phyloP scores from a whole-genome alignment of 2,888 invertebrate species.

The Pseudococcus longispinus region DNA sequence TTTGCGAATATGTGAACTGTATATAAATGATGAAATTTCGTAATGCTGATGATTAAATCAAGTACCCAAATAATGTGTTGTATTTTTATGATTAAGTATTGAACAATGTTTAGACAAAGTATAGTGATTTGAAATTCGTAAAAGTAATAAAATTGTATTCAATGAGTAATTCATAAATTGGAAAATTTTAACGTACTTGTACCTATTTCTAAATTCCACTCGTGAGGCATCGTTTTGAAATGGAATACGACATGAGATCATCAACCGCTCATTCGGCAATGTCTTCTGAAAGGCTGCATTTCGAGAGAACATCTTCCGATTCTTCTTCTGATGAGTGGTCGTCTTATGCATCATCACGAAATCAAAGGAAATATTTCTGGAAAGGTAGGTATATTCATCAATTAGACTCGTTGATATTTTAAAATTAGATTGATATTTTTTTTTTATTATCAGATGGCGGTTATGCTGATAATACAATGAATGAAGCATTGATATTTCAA shows the following conservation, averaged over 20 bases:
- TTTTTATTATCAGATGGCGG: background rate
- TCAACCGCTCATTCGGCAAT: background rate
- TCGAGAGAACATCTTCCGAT: background rate
- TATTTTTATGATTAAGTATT: background rate
- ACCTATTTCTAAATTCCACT: background rate
- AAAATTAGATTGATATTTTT: background rate
- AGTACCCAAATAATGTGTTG: background rate
- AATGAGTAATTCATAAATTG: background rate
- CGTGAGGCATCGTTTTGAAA: background rate
- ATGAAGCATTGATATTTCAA: background rate
- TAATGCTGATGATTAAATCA: background rate
- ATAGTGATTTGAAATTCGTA: background rate
- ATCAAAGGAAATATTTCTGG: constrained; percentile 22
- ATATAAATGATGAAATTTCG: background rate
- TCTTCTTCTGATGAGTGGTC: background rate
- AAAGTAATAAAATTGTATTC: background rate
- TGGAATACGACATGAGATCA: background rate
- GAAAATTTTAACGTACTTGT: background rate
- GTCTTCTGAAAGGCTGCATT: background rate
- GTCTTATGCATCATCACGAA: background rate
- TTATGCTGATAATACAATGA: background rate
- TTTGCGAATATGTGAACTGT: background rate
- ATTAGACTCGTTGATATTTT: background rate
- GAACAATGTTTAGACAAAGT: background rate
- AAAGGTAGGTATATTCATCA: background rate